Percentiles rank a stretch among this genome's conserved stretches.
phyloP scores from a whole-genome alignment of 2,797 vertebrate species.

The Sebastes variabilis region DNA sequence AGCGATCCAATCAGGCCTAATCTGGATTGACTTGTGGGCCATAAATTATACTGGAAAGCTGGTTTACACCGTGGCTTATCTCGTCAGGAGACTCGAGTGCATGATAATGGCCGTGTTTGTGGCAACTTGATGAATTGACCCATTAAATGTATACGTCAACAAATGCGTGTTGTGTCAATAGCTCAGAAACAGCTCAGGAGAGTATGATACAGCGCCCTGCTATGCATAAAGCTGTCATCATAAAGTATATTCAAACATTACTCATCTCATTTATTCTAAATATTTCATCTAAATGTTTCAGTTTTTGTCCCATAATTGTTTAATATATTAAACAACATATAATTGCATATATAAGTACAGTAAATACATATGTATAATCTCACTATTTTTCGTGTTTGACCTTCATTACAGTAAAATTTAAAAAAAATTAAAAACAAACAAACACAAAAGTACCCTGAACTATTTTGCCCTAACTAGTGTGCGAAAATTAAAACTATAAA shows the following conservation, averaged over 20 bases:
- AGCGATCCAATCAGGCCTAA: constrained; percentile 80
- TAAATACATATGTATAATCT: neutral
- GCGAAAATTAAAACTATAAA: neutral
- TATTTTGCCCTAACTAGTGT: neutral
- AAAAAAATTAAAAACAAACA: neutral
- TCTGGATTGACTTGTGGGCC: constrained; percentile 82
- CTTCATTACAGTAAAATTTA: neutral
- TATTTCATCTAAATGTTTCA: neutral
- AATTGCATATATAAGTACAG: neutral
- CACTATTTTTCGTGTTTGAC: neutral
- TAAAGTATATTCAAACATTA: neutral
- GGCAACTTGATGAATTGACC: constrained; percentile 55
- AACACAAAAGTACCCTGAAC: neutral
- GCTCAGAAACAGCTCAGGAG: constrained; percentile 10
- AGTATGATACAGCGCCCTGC: neutral
- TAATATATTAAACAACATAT: neutral
- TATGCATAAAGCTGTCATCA: neutral
- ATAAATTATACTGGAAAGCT: constrained; percentile 81
- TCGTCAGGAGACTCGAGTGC: constrained; percentile 43
- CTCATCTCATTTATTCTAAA: neutral
- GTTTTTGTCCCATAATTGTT: neutral
- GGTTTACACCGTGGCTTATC: constrained; percentile 72
- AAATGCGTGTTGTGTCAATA: constrained; percentile 45
- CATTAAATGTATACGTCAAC: constrained; percentile 62
- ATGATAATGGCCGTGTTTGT: constrained; percentile 56